These are phyloP conservation scores for Rhysida immarginata DNA, from an alignment of 1,140 invertebrate genomes.

Conservation along the genomic window DNA sequence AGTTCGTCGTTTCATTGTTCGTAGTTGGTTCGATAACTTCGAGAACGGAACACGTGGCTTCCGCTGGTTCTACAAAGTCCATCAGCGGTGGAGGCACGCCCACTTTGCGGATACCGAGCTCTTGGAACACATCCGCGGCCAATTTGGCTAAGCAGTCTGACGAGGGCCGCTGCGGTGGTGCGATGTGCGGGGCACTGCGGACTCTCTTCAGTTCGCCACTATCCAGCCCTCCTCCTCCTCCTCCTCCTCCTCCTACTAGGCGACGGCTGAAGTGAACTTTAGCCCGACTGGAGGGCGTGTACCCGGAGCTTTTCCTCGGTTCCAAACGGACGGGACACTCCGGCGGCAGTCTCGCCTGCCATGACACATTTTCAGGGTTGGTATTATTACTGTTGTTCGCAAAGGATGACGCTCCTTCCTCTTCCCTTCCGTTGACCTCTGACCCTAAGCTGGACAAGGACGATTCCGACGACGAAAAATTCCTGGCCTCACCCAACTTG, in stretches of 20 bases:
- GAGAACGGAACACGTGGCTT: neutral
- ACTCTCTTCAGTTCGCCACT: neutral
- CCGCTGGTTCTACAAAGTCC: neutral
- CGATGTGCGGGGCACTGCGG: neutral
- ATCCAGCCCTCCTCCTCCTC: conserved; percentile 4
- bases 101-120: too few species aligned
- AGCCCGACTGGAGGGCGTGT: too few species aligned
- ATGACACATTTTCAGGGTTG: neutral
- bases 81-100: neutral
- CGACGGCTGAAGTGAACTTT: too few species aligned
- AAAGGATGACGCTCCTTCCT: neutral
- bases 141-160: neutral
- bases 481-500: conserved; percentile 16
- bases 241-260: too few species aligned
- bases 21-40: conserved; percentile 1
- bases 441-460: conserved; percentile 17
- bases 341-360: neutral
- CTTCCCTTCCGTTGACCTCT: too few species aligned
- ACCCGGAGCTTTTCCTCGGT: conserved; percentile 19
- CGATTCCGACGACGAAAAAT: conserved; percentile 20
- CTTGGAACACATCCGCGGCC: too few species aligned
- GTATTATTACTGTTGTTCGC: neutral
- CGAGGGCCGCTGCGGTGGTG: neutral
- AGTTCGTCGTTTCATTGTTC: too few species aligned
- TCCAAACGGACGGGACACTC: neutral